These are phyloP conservation scores for Styela plicata DNA, from an alignment of 23 tunicate genomes.

Conservation along the genomic window DNA sequence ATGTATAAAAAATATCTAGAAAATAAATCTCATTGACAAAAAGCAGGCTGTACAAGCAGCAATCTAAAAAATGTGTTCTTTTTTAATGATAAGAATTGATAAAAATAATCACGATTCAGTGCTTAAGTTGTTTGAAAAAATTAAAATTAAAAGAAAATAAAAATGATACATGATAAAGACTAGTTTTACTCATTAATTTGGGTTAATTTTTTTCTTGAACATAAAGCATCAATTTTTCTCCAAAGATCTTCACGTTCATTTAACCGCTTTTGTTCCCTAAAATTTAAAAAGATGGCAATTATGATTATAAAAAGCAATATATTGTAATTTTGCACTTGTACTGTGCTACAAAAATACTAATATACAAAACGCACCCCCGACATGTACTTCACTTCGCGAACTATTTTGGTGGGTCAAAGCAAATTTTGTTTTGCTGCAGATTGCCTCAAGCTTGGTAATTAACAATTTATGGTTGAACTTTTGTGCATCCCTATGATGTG, in stretches of 20 bases:
- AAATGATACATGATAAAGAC: not conserved
- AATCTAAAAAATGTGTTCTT: not conserved
- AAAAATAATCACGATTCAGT: not conserved
- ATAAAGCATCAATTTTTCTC: slow-evolving; percentile 55
- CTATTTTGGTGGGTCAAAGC: too few species aligned
- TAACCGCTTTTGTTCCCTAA: slow-evolving; percentile 54
- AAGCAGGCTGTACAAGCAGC: not conserved
- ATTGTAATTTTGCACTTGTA: too few species aligned
- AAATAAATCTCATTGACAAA: not conserved
- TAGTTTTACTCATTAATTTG: not conserved
- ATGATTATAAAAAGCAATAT: too few species aligned
- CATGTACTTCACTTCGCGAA: too few species aligned
- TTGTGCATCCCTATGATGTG: too few species aligned
- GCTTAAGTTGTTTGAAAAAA: not conserved
- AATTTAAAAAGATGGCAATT: too few species aligned
- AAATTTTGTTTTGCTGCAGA: too few species aligned
- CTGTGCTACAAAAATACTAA: too few species aligned
- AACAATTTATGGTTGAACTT: too few species aligned
- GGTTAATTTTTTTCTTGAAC: slow-evolving; percentile 6
- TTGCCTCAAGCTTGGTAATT: too few species aligned
- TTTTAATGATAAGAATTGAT: not conserved
- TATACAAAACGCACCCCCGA: too few species aligned
- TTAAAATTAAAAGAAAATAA: too few species aligned
- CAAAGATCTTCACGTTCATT: slow-evolving; percentile 83
- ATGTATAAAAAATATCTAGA: not conserved